Conservation (phyloP, 2,888 invertebrate species). For the Apotomis capreana region DNA sequence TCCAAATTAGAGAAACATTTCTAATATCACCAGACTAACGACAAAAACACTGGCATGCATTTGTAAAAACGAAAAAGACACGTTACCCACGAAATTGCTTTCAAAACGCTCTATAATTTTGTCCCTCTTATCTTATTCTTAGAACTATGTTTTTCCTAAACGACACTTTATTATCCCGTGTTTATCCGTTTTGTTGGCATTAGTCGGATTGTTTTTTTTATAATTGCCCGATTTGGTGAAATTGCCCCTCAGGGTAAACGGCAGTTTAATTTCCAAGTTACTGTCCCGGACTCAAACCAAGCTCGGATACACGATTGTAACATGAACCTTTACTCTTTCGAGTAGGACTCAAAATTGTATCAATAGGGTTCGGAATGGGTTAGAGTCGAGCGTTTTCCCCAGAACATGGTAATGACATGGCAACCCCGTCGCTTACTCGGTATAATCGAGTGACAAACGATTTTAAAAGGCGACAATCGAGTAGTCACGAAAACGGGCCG, state of each 20-base stretch:
- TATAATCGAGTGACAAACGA: constrained; percentile 80
- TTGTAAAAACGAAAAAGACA: constrained; percentile 25
- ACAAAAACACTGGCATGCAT: constrained; percentile 31
- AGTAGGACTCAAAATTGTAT: background rate
- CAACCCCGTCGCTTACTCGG: constrained; percentile 71
- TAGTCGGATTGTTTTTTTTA: constrained; percentile 65
- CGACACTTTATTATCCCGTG: constrained; percentile 80
- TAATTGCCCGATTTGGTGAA: constrained; percentile 66
- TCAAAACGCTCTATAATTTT: constrained; percentile 64
- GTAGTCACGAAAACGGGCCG: constrained; percentile 43
- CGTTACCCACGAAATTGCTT: constrained; percentile 51
- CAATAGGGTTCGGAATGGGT: background rate
- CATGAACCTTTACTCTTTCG: background rate
- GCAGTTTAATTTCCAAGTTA: constrained; percentile 66
- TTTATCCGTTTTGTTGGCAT: constrained; percentile 77
- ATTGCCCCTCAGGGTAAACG: constrained; percentile 67
- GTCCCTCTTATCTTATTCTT: constrained; percentile 52
- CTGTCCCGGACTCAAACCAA: background rate
- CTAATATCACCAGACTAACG: constrained; percentile 29
- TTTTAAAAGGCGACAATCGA: constrained; percentile 71
- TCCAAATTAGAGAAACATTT: constrained; percentile 1
- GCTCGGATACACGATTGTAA: background rate
- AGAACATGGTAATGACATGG: constrained; percentile 74
- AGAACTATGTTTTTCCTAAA: constrained; percentile 79
- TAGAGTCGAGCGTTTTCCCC: constrained; percentile 50